Base-by-base conservation (phyloP, 2,888 invertebrate species). In the Netelia inedita region DNA sequence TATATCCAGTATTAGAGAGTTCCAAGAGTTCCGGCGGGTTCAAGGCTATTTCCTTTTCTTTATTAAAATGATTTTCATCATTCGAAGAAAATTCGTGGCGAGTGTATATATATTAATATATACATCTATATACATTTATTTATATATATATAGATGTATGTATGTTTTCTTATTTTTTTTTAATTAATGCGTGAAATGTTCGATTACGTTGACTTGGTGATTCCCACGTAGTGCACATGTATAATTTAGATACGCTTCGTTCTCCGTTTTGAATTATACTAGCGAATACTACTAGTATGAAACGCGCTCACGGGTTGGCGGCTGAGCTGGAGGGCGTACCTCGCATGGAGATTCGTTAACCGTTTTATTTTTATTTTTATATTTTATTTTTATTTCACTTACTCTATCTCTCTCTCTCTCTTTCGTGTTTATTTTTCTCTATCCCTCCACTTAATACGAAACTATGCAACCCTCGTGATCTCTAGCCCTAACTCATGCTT, bases 301-400 rank as follows among this genome's bases (percentile, higher is more conserved):
- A 81, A 55, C 63, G 65, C 78, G 80, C 80, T 80, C 68, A 63
- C 46, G 78, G 78, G 63, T 73, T 78, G 81, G 84, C 81, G 80
- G 84, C 84, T 81, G 78, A 50, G 82, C 86, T 85, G 86, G 86
- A 86, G 86, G 86, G 86, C 86, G 85, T 86, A 85, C 84, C 35
- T 35, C 84, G 82, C 86, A 81, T 84, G 84, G 57, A 21, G 23
- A 84, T 78, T 73, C 50, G 69, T 79, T 79, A 73, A 53, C 16
- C 16, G 6, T 14, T 43, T 74, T 74, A 61, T 55, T 74, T 74
- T 66, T 55, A 23, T 73, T 53, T 65, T 57, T 74, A 46, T 83
- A 61, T 78, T 65, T 61, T 65, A 16, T 74, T 43, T 73, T 59
- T 61, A 53, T 16, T 74, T 19, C 16, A 19, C 68, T 78, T 35